Conservation (phyloP, 2,113 vertebrate genomes). For the Dicerorhinus sumatrensis region DNA sequence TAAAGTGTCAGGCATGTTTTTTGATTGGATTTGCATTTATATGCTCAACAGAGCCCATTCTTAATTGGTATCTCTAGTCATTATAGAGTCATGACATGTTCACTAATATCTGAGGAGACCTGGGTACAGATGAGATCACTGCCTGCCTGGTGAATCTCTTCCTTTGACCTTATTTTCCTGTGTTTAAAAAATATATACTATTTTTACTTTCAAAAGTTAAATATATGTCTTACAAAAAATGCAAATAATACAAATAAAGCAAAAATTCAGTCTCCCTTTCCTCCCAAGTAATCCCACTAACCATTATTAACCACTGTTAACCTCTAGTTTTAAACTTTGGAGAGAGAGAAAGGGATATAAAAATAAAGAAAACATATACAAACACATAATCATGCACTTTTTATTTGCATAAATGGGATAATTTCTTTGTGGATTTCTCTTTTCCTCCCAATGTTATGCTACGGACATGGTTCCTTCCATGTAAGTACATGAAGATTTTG, state of each 20-base stretch:
- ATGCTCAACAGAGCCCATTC: not conserved
- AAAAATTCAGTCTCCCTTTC: not conserved
- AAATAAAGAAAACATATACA: not conserved
- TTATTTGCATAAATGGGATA: not conserved
- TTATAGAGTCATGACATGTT: not conserved
- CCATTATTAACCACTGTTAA: not conserved
- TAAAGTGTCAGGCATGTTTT: not conserved
- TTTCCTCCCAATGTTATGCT: not conserved
- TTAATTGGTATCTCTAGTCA: not conserved
- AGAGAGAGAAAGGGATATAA: not conserved
- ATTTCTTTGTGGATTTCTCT: not conserved
- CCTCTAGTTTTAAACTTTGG: not conserved
- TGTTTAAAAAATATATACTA: not conserved
- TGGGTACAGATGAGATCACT: not conserved
- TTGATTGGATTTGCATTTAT: not conserved
- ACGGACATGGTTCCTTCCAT: not conserved
- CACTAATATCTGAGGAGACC: not conserved
- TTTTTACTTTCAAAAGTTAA: not conserved
- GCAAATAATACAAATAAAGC: not conserved
- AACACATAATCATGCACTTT: not conserved
- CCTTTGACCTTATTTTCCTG: not conserved
- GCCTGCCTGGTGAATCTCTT: not conserved
- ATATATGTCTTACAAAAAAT: not conserved
- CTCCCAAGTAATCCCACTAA: not conserved
- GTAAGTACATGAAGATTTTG: not conserved